A percentile compares a stretch with the other conserved stretches of the same genome.
phyloP scores from a whole-genome alignment of 1,140 invertebrate species.

The Pseudomyrmex flavicornis region DNA sequence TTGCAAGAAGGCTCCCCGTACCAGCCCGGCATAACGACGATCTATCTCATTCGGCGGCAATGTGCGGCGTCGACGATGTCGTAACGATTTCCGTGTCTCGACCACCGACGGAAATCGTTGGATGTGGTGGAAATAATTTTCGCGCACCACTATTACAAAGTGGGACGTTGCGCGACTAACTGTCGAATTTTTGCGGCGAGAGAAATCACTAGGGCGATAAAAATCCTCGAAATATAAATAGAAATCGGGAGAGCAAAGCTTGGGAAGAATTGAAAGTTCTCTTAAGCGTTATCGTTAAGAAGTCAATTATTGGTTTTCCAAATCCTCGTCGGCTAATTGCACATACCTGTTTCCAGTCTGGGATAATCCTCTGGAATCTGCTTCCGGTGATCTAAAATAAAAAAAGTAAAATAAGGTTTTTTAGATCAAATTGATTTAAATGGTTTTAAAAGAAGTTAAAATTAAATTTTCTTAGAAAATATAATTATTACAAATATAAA shows the following conservation, averaged over 20 bases:
- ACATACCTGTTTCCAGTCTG: constrained; percentile 83
- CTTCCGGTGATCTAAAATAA: constrained; percentile 83
- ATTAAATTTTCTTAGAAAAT: not conserved
- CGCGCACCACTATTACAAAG: constrained; percentile 57
- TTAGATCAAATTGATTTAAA: too few relatives aligned
- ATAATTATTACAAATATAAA: too few relatives aligned
- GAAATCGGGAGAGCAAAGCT: constrained; percentile 17
- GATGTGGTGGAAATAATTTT: constrained; percentile 58
- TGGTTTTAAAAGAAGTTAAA: too few relatives aligned
- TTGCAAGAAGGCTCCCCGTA: constrained; percentile 28
- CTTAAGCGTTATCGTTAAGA: constrained; percentile 17
- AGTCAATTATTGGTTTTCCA: not conserved
- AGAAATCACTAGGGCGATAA: constrained; percentile 30
- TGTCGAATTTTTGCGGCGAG: constrained; percentile 60
- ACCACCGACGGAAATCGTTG: constrained; percentile 57
- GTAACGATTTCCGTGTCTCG: constrained; percentile 45
- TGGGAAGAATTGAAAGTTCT: constrained; percentile 35
- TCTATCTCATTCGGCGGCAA: constrained; percentile 8
- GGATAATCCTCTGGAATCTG: constrained; percentile 83
- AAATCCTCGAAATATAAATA: constrained; percentile 1
- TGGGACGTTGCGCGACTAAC: constrained; percentile 62
- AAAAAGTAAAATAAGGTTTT: not conserved
- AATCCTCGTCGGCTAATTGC: not conserved
- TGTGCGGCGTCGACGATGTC: constrained; percentile 47
- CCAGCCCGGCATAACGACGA: constrained; percentile 22